A percentile compares a stretch with the other conserved stretches of the same genome.
These are phyloP conservation scores for Drosophila watanabei DNA, from an alignment of 1,140 invertebrate genomes.

Conservation along the genomic window DNA sequence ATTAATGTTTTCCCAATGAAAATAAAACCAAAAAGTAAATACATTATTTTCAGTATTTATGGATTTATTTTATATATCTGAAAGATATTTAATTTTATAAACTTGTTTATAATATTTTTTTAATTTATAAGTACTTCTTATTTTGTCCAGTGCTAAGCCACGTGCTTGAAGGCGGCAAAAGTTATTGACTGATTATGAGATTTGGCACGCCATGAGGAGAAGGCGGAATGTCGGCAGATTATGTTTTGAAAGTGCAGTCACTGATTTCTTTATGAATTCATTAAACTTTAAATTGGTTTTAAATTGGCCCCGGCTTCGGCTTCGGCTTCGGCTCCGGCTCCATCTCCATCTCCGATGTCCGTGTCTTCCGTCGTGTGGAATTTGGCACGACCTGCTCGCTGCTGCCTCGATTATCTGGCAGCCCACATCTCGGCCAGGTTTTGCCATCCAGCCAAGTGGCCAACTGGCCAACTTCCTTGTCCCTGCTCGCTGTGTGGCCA, in stretches of 20 bases:
- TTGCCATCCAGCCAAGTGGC: slow-evolving; percentile 19
- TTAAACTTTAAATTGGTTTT: slow-evolving; percentile 84
- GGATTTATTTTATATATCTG: no score
- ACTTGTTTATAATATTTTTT: no score
- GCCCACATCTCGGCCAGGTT: slow-evolving; percentile 66
- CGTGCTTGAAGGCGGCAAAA: slow-evolving; percentile 81
- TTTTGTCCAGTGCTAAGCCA: slow-evolving; percentile 50
- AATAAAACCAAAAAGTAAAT: no score
- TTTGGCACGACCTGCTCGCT: slow-evolving; percentile 78
- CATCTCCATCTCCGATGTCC: slow-evolving; percentile 22
- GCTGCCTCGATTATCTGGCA: slow-evolving; percentile 69
- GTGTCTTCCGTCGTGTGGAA: slow-evolving; percentile 59
- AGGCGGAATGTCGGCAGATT: slow-evolving; percentile 73
- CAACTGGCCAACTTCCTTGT: slow-evolving; percentile 31
- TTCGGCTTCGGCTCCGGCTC: not conserved
- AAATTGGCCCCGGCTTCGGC: slow-evolving; percentile 67
- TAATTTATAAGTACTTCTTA: not conserved
- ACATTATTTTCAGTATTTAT: no score
- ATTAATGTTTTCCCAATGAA: no score
- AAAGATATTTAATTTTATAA: no score
- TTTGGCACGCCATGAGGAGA: slow-evolving; percentile 77
- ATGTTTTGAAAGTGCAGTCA: slow-evolving; percentile 82
- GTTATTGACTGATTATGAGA: slow-evolving; percentile 85
- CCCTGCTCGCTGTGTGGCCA: slow-evolving; percentile 66
- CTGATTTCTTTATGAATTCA: slow-evolving; percentile 84